phyloP scores from a whole-genome alignment of 2,113 vertebrate species.

The Condylura cristata region DNA sequence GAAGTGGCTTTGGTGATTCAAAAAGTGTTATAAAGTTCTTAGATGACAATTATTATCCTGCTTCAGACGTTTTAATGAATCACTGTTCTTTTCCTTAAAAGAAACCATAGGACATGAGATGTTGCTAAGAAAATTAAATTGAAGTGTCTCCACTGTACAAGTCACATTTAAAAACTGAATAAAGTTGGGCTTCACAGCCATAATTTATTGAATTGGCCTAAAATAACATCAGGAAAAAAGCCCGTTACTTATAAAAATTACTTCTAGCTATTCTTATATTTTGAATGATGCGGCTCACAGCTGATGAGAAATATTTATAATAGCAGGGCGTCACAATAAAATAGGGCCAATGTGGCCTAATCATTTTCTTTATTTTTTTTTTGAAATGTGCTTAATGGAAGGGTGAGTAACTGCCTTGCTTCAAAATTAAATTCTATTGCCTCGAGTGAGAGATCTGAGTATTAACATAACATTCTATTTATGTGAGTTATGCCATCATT shows the following conservation, averaged over 20 bases:
- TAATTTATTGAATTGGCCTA: conserved; percentile 70
- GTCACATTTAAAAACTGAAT: conserved; percentile 70
- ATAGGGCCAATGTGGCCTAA: conserved; percentile 49
- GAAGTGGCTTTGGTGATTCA: conserved; percentile 63
- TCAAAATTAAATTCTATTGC: conserved; percentile 71
- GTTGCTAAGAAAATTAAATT: conserved; percentile 79
- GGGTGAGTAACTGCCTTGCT: conserved; percentile 57
- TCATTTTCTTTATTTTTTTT: conserved; percentile 37
- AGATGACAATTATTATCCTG: conserved; percentile 81
- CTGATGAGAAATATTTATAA: conserved; percentile 64
- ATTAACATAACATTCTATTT: conserved; percentile 74
- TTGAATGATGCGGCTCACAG: conserved; percentile 37
- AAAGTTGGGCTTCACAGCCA: conserved; percentile 64
- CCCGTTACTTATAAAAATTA: conserved; percentile 58
- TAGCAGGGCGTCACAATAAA: conserved; percentile 62
- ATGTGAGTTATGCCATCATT: conserved; percentile 60
- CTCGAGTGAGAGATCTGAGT: conserved; percentile 55
- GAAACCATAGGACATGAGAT: conserved; percentile 68
- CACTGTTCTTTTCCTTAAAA: conserved; percentile 71
- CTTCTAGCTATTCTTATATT: conserved; percentile 62
- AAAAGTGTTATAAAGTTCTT: conserved; percentile 73
- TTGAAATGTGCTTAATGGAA: conserved; percentile 70
- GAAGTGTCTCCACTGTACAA: conserved; percentile 72
- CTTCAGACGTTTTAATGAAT: conserved; percentile 81
- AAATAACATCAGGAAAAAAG: conserved; percentile 71